phyloP scores from a whole-genome alignment of 2,888 invertebrate species.

The Ormyrus nitidulus region DNA sequence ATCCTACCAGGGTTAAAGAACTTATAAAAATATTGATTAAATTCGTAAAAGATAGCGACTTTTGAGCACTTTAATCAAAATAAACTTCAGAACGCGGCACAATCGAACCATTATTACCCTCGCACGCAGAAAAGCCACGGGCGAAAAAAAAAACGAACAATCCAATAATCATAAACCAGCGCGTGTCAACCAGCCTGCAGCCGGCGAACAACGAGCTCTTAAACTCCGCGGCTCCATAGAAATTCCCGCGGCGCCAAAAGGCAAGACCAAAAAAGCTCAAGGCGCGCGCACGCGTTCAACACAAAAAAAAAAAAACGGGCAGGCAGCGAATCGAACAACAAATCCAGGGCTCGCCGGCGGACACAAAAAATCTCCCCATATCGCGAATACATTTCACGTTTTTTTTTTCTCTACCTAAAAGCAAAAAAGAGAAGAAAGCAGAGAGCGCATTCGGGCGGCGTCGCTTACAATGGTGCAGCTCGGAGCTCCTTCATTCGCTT shows the following conservation, averaged over 20 bases:
- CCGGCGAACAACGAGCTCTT: conserved; percentile 17
- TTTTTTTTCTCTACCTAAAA: neutral
- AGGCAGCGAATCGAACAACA: no score
- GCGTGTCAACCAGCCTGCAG: neutral
- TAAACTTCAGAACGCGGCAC: no score
- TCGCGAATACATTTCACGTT: conserved; percentile 38
- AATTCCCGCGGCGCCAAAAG: neutral
- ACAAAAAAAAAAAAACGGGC: conserved; percentile 3
- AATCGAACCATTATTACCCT: no score
- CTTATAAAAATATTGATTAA: no score
- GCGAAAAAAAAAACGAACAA: neutral
- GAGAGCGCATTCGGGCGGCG: neutral
- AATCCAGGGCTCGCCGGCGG: no score
- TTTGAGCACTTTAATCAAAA: no score
- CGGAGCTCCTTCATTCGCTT: conserved; percentile 38
- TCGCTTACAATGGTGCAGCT: conserved; percentile 26
- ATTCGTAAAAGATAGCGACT: no score
- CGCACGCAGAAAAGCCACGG: no score
- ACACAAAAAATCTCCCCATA: conserved; percentile 26
- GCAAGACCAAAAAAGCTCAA: neutral
- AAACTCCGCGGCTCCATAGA: conserved; percentile 24
- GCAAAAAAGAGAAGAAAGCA: conserved; percentile 10
- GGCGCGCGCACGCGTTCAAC: neutral
- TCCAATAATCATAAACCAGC: conserved; percentile 11
- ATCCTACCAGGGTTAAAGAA: no score